Evolutionary conservation across 2,113 vertebrate genomes (phyloP).

Genomic region (Campylorhamphus procurvoides): DNA sequence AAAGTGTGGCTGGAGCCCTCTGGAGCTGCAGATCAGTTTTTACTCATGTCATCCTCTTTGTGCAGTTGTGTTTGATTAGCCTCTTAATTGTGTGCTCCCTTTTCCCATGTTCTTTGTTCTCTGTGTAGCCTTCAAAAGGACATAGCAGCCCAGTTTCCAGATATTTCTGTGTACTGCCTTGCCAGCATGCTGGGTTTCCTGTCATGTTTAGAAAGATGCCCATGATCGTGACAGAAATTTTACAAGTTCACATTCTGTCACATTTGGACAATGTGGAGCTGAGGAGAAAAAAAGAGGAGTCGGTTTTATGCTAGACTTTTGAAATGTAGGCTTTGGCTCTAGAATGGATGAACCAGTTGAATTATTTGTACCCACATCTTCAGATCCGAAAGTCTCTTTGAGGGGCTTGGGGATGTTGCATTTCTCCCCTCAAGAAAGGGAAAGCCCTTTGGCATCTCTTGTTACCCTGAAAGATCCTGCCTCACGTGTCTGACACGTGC

Average conservation of each 20-base stretch:
- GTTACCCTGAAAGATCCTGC: background rate
- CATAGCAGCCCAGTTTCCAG: background rate
- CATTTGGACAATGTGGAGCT: background rate
- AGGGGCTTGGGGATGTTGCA: background rate
- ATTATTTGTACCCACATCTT: background rate
- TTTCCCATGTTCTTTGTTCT: background rate
- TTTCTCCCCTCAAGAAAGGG: background rate
- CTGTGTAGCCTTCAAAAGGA: background rate
- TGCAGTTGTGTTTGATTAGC: background rate
- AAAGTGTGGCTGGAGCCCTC: background rate
- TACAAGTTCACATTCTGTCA: background rate
- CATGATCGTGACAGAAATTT: background rate
- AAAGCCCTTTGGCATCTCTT: background rate
- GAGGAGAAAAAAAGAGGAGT: background rate
- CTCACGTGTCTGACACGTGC: background rate
- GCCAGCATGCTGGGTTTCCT: background rate
- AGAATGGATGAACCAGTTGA: background rate
- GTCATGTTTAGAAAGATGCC: background rate
- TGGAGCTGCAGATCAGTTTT: background rate
- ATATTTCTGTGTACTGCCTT: rapidly evolving
- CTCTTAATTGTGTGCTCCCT: background rate
- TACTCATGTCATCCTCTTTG: background rate
- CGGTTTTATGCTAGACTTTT: background rate
- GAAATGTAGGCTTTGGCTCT: background rate
- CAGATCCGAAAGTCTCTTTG: background rate